Base-by-base conservation (phyloP, 92 coral and sea anemone species). In the Anthopleura xanthogrammica region DNA sequence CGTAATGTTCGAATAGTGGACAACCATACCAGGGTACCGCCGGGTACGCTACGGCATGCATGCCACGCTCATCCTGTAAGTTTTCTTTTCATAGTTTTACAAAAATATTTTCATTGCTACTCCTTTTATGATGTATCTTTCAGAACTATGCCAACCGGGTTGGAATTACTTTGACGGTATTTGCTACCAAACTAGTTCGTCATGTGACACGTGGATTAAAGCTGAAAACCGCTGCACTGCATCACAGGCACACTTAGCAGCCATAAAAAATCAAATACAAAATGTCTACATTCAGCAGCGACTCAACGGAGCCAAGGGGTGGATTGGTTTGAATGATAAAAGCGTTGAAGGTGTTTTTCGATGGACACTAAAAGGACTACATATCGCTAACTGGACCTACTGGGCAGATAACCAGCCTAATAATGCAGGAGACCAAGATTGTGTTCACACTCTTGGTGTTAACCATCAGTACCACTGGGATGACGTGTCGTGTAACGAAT, bases 131-230 rank as follows among this genome's bases (percentile, higher is more conserved):
- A 3, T 10, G 14, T 16, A 39, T 46, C 1, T 17, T 41, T 14
- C 46, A 92, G 95, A 92, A 79, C 85, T 88, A 9, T 92, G 96
- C 80, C 81, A 84, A 13, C 83, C 90, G 0, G 85, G 72, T 0
- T 92, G 96, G 96, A 82, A 87, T 52, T 92, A 87, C 83, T 92
- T 64, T 86, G 80, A 88, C 39, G 94, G 96, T 1, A 85, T 89
- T 64, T 92, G 96, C 72, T 92, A 87, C 85, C 78, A 80, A 23
- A 82, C 94, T 60, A 88, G 91, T 46, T 74, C 64, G 41, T 48
- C 65, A 41, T 91, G 94, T 60, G 83, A 88, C 56, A 76, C 87
- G 19, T 91, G 94, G 94, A 13, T 80, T 60, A 86, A 86, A 71
- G 87, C 94, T 39, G 86, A 81, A 56, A 24, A 12, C 58, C 70